These are phyloP conservation scores for Brachylomia viminalis DNA, from an alignment of 2,888 invertebrate genomes.

Conservation along the genomic window DNA sequence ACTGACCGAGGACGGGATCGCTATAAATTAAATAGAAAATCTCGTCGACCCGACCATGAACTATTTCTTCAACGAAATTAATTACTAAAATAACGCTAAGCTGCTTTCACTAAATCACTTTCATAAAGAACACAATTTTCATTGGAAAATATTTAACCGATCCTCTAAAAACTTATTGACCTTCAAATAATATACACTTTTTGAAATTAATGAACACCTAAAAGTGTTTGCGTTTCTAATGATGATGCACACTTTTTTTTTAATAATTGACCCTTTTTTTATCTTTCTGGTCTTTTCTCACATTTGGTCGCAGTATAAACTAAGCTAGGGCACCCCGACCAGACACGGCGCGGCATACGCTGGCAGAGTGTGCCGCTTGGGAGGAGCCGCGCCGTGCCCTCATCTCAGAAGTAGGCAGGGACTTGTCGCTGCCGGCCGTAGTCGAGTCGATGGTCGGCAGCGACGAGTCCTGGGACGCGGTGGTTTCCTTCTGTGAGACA, in stretches of 20 bases:
- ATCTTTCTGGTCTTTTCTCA: not conserved
- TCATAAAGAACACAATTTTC: not conserved
- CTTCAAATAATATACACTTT: not conserved
- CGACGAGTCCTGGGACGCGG: no score
- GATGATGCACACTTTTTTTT: not conserved
- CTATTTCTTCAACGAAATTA: slow-evolving; percentile 54
- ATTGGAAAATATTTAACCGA: not conserved
- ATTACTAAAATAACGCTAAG: slow-evolving; percentile 12
- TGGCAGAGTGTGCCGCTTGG: no score
- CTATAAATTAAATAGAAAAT: slow-evolving; percentile 53
- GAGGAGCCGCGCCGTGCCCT: no score
- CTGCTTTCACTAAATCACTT: not conserved
- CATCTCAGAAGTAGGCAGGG: no score
- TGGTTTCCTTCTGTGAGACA: no score
- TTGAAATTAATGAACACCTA: not conserved
- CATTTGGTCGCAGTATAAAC: not conserved
- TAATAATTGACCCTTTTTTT: not conserved
- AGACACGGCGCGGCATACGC: no score
- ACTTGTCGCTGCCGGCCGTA: no score
- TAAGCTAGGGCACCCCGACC: not conserved
- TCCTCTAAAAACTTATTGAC: not conserved
- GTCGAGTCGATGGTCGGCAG: no score
- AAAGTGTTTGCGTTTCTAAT: not conserved
- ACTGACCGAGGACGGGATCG: slow-evolving; percentile 25
- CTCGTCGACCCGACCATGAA: slow-evolving; percentile 57